A percentile compares a stretch with the other conserved stretches of the same genome.
Conservation (phyloP, 2,888 invertebrate species). For the Icerya purchasi region DNA sequence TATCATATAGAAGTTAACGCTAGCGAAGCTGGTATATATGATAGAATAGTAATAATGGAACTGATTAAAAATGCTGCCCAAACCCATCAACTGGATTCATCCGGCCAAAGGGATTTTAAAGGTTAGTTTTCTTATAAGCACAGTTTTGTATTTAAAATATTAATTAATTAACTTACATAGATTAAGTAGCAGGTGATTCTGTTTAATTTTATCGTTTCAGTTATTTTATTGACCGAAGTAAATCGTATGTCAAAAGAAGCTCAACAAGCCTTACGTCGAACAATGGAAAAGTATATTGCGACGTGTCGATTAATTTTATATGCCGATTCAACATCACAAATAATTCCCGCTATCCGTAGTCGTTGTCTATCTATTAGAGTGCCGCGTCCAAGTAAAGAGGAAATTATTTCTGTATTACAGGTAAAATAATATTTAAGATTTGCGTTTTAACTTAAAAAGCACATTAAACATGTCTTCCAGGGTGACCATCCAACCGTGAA, state of each 20-base stretch:
- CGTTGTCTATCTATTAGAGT: slow-evolving; percentile 83
- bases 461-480: too few relatives aligned
- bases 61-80: slow-evolving; percentile 92
- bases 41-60: slow-evolving; percentile 91
- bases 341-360: slow-evolving; percentile 90
- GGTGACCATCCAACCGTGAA: too few relatives aligned
- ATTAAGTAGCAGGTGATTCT: background rate
- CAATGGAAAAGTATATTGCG: slow-evolving; percentile 96
- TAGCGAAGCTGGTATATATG: slow-evolving; percentile 94
- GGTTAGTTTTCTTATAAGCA: too few relatives aligned
- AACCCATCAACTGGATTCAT: slow-evolving; percentile 76
- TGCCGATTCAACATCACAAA: slow-evolving; percentile 81
- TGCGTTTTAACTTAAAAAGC: background rate
- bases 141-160: background rate
- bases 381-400: slow-evolving; percentile 58
- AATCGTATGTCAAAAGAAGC: slow-evolving; percentile 91
- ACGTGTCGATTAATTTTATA: slow-evolving; percentile 86
- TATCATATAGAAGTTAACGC: slow-evolving; percentile 88
- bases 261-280: slow-evolving; percentile 88
- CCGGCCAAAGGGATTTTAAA: slow-evolving; percentile 80
- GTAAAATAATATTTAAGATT: slow-evolving; percentile 17
- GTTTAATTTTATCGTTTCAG: slow-evolving; percentile 26
- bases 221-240: slow-evolving; percentile 84
- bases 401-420: slow-evolving; percentile 43
- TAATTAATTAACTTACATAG: background rate